Evolutionary conservation across 1,140 invertebrate genomes (phyloP).

Genomic region (Dermatophagoides farinae): DNA sequence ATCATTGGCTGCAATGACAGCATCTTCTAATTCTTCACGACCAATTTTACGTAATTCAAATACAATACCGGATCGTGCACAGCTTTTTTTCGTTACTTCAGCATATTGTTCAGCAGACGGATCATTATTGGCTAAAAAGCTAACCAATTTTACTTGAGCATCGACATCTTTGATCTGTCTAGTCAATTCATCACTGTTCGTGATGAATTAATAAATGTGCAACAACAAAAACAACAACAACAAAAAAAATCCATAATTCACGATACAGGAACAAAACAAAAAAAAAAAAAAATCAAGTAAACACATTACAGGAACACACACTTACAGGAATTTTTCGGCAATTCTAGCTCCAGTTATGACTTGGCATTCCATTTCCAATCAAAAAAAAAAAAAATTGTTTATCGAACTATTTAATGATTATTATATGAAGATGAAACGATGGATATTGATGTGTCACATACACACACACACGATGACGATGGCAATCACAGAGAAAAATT

Average conservation of each 20-base stretch:
- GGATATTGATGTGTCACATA: no score
- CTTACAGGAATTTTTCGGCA: constrained; percentile 4
- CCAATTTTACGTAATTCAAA: constrained; percentile 11
- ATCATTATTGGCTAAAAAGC: constrained; percentile 13
- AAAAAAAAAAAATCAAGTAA: neutral
- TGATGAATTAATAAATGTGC: neutral
- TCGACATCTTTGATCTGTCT: constrained; percentile 2
- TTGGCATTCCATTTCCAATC: constrained; percentile 3
- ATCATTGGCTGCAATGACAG: constrained; percentile 12
- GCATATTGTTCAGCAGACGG: constrained; percentile 11
- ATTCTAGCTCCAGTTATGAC: neutral
- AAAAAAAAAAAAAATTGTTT: no score
- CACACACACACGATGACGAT: no score
- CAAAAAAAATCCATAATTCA: neutral
- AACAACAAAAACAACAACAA: neutral
- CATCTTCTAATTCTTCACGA: constrained; percentile 12
- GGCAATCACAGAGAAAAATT: no score
- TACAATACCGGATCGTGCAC: constrained; percentile 10
- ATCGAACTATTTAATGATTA: no score
- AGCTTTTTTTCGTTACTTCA: constrained; percentile 1
- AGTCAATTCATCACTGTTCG: constrained; percentile 5
- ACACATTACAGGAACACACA: neutral
- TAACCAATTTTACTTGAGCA: constrained; percentile 3
- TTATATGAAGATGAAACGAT: no score
- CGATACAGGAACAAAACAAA: neutral